Percentiles rank a stretch among this genome's conserved stretches.
Conservation (phyloP, 2,113 vertebrate genomes). For the Myocastor coypus region DNA sequence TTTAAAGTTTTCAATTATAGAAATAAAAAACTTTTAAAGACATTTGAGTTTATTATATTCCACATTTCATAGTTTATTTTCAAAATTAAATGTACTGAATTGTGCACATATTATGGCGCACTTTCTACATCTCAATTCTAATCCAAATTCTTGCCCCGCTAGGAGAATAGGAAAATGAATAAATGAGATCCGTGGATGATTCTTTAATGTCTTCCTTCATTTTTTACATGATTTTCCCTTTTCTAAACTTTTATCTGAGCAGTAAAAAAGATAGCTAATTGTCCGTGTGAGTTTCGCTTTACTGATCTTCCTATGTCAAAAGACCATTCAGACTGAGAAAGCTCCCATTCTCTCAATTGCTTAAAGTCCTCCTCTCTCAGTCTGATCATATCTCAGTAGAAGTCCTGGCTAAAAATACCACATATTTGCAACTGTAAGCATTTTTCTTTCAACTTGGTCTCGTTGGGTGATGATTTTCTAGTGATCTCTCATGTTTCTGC, state of each 20-base stretch:
- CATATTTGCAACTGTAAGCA: background rate
- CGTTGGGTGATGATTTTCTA: background rate
- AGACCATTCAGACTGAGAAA: background rate
- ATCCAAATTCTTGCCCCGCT: conserved; percentile 29
- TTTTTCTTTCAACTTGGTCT: background rate
- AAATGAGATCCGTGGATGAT: background rate
- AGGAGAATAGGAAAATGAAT: background rate
- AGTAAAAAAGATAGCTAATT: conserved; percentile 53
- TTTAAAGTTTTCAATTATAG: conserved; percentile 71
- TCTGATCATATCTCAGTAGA: background rate
- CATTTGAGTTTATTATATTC: conserved; percentile 71
- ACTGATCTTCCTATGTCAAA: background rate
- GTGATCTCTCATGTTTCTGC: background rate
- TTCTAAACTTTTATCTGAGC: conserved; percentile 37
- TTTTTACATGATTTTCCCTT: conserved; percentile 48
- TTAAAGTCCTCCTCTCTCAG: background rate
- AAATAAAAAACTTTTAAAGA: conserved; percentile 66
- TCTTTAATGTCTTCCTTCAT: conserved; percentile 62
- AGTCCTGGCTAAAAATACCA: background rate
- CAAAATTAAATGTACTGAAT: conserved; percentile 71
- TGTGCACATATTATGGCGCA: conserved; percentile 23
- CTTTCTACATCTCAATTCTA: conserved; percentile 60
- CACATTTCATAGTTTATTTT: conserved; percentile 72
- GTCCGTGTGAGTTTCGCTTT: conserved; percentile 52
- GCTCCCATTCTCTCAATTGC: background rate